Percentiles rank a stretch among this genome's conserved stretches.
These are phyloP conservation scores for Panurus biarmicus DNA, from an alignment of 2,113 vertebrate species.

Conservation along the genomic window DNA sequence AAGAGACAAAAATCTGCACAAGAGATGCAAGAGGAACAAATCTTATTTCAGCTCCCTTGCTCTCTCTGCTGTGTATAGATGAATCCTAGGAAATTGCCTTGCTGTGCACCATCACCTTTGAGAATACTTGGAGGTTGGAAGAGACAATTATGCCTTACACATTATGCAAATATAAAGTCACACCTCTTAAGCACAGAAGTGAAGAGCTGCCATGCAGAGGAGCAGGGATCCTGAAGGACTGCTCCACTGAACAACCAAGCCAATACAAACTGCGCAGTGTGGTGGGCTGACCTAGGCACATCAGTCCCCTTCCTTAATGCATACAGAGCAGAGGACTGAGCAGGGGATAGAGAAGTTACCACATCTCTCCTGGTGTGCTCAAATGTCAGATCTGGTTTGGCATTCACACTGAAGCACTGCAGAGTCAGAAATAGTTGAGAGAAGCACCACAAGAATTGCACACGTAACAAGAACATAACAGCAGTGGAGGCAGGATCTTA, in stretches of 20 bases:
- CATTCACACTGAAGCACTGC: neutral
- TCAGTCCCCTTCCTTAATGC: neutral
- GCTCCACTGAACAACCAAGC: neutral
- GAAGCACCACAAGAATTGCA: neutral
- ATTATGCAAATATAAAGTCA: neutral
- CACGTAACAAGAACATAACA: rapidly evolving
- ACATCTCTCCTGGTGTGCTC: neutral
- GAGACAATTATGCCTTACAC: neutral
- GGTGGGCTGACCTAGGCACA: rapidly evolving
- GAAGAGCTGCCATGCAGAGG: neutral
- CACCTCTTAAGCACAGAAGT: neutral
- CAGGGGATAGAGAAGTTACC: neutral
- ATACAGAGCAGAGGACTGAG: neutral
- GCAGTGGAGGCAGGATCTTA: neutral
- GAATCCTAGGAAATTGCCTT: neutral
- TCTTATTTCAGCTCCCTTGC: neutral
- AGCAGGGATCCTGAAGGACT: neutral
- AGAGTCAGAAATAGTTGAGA: neutral
- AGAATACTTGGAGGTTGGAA: neutral
- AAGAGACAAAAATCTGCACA: neutral
- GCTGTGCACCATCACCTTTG: neutral
- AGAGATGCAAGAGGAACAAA: neutral
- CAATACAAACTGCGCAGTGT: neutral
- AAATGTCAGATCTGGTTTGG: neutral
- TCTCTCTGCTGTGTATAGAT: neutral